These are phyloP conservation scores for Scartelaos histophorus DNA, from an alignment of 2,113 vertebrate species.

Conservation along the genomic window DNA sequence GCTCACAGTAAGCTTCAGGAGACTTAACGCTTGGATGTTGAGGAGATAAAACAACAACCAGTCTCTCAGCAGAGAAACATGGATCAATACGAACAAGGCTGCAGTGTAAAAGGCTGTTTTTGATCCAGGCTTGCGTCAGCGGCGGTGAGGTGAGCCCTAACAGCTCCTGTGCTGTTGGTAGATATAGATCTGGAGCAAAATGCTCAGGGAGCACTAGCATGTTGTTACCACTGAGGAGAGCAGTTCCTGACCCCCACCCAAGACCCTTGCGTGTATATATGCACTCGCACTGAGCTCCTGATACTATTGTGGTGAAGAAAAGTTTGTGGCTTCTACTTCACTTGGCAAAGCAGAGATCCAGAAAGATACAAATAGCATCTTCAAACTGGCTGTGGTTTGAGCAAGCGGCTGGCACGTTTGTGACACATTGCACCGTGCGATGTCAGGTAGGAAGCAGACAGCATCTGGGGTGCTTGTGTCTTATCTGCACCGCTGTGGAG, in stretches of 20 bases:
- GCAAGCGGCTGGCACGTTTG: slow-evolving; percentile 54
- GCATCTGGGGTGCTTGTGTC: slow-evolving; percentile 55
- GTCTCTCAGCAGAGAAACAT: slow-evolving; percentile 72
- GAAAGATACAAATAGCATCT: slow-evolving; percentile 49
- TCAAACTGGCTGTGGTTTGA: slow-evolving; percentile 57
- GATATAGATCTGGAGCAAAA: slow-evolving; percentile 76
- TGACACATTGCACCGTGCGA: slow-evolving; percentile 47
- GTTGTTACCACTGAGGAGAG: slow-evolving; percentile 67
- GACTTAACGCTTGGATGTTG: slow-evolving; percentile 68
- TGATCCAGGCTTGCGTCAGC: slow-evolving; percentile 73
- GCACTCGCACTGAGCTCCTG: slow-evolving; percentile 30
- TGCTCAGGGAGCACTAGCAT: slow-evolving; percentile 70
- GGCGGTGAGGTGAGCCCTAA: slow-evolving; percentile 72
- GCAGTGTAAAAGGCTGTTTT: slow-evolving; percentile 73
- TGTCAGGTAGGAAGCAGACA: slow-evolving; percentile 62
- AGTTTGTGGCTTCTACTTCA: slow-evolving; percentile 55
- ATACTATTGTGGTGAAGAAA: slow-evolving; percentile 56
- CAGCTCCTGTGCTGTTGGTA: slow-evolving; percentile 71
- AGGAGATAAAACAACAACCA: slow-evolving; percentile 71
- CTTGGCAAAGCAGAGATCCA: slow-evolving; percentile 37
- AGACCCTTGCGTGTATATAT: slow-evolving; percentile 9
- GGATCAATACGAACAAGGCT: slow-evolving; percentile 72
- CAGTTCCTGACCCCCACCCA: slow-evolving; percentile 51
- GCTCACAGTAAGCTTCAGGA: slow-evolving; percentile 68
- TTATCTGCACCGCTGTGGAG: slow-evolving; percentile 66